Base-by-base conservation (phyloP, 35 echinoderm and acorn worm genomes). In the Anneissia japonica region DNA sequence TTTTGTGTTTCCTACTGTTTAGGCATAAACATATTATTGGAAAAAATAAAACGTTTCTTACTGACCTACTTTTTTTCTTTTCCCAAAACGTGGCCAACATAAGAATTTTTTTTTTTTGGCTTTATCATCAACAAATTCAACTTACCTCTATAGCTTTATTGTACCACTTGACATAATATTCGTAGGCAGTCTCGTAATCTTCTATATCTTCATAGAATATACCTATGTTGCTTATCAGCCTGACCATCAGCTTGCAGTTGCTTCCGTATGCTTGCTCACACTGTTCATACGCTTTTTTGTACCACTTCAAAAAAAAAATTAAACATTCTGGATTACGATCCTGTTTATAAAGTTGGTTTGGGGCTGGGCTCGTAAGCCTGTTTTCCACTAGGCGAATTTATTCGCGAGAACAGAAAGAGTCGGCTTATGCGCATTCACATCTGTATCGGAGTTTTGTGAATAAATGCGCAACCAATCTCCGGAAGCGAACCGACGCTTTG, bases 231-330 rank as follows among this genome's bases (percentile, higher is more conserved):
- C 95, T 97, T 0, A 93, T 87, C 19, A 97, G 90, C 12, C 95
- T 79, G 0, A 91, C 93, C 95, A 97, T 97, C 0, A 97, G 89
- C 64, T 97, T 97, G 38, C 95, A 97, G 56, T 93, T 81, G 32
- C 91, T 88, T 34, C 95, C 95, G 41, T 94, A 97, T 1, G 95
- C 95, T 81, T 97, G 95, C 73, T 97, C 91, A 39, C 95, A 97
- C 78, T 97, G 95, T 36, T 97, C 95, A 74, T 77, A 17, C 10
- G 95, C 40, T 55, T 85, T 85, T 35, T 91, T 82, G 35, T 97
- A 97, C 82, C 86, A 93, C 95, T 97, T 72, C 14, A 77, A 41
- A 31, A 43, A 30, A 43, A 45, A 43, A 88, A 31, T 23, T 11
- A 81, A 31, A 28, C 37, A 12, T 19, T 64, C 5, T 45, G 40